These are phyloP conservation scores for Lissocephala sabroskyi DNA, from an alignment of 2,888 invertebrate genomes.

Conservation along the genomic window DNA sequence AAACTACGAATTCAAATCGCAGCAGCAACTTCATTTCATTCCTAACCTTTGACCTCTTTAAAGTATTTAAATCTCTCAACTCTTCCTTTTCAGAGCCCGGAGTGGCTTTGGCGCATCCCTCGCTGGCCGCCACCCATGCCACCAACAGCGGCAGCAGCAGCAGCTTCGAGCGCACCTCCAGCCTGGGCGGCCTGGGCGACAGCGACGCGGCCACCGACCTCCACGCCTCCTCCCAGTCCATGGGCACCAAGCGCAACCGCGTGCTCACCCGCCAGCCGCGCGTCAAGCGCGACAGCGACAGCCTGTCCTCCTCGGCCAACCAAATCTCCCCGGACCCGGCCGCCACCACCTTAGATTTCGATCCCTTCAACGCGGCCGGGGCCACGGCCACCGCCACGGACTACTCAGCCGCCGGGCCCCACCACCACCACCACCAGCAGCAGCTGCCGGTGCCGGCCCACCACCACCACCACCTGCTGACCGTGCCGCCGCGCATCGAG, in stretches of 20 bases:
- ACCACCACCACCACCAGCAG: slow-evolving; percentile 32
- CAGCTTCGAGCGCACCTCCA: slow-evolving; percentile 39
- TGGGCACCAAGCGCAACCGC: slow-evolving; percentile 78
- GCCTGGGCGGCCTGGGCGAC: slow-evolving; percentile 10
- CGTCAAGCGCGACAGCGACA: slow-evolving; percentile 78
- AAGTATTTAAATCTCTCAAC: not conserved
- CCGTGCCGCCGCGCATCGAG: slow-evolving; percentile 75
- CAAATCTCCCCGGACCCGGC: slow-evolving; percentile 69
- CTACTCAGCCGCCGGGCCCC: slow-evolving; percentile 39
- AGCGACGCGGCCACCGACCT: slow-evolving; percentile 27
- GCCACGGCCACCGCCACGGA: slow-evolving; percentile 42
- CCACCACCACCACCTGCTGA: slow-evolving; percentile 66
- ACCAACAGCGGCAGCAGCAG: slow-evolving; percentile 36
- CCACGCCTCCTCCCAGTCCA: slow-evolving; percentile 40
- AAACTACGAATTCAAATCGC: slow-evolving; percentile 16
- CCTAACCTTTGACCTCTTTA: not conserved
- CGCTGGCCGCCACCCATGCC: slow-evolving; percentile 32
- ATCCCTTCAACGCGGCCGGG: slow-evolving; percentile 61
- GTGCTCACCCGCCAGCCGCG: slow-evolving; percentile 79
- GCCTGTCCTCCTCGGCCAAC: slow-evolving; percentile 60
- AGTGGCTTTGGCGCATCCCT: slow-evolving; percentile 33
- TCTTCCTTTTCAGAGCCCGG: slow-evolving; percentile 41
- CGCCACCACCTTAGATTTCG: slow-evolving; percentile 58
- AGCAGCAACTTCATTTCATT: not conserved
- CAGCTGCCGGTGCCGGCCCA: slow-evolving; percentile 32